A percentile compares a stretch with the other conserved stretches of the same genome.
phyloP scores from a whole-genome alignment of 2,797 vertebrate species.

The Etheostoma nigrum region DNA sequence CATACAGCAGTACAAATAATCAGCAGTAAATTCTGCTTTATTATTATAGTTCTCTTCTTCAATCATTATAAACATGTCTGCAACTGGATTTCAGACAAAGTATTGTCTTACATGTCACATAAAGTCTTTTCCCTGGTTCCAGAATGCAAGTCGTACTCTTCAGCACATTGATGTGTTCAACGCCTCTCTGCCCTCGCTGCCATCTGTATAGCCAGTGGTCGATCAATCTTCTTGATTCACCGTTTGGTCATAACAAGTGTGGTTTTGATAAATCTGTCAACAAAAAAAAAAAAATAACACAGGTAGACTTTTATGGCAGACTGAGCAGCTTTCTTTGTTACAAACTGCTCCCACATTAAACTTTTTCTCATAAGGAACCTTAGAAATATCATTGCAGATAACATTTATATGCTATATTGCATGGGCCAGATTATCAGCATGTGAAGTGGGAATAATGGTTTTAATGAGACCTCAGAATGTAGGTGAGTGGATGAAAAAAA shows the following conservation, averaged over 20 bases:
- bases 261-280: constrained; percentile 20
- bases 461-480: constrained; percentile 50
- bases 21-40: neutral
- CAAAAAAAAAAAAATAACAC: neutral
- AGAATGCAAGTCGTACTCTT: constrained; percentile 2
- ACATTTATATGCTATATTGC: constrained; percentile 21
- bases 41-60: neutral
- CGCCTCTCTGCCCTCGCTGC: constrained; percentile 21
- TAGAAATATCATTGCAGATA: constrained; percentile 14
- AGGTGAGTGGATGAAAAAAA: constrained; percentile 20
- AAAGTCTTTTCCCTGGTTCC: constrained; percentile 5
- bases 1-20: neutral
- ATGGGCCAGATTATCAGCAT: constrained; percentile 11
- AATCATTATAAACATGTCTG: constrained; percentile 18
- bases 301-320: constrained; percentile 11
- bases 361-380: constrained; percentile 35
- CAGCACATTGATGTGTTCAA: constrained; percentile 36
- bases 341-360: constrained; percentile 9
- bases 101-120: constrained; percentile 8
- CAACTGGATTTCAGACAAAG: constrained; percentile 7
- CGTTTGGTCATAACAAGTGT: constrained; percentile 19
- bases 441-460: constrained; percentile 35
- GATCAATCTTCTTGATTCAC: constrained; percentile 18
- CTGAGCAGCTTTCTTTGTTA: neutral
- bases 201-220: constrained; percentile 23